These are phyloP conservation scores for Liparis tanakae DNA, from an alignment of 2,797 vertebrate genomes.

Conservation along the genomic window DNA sequence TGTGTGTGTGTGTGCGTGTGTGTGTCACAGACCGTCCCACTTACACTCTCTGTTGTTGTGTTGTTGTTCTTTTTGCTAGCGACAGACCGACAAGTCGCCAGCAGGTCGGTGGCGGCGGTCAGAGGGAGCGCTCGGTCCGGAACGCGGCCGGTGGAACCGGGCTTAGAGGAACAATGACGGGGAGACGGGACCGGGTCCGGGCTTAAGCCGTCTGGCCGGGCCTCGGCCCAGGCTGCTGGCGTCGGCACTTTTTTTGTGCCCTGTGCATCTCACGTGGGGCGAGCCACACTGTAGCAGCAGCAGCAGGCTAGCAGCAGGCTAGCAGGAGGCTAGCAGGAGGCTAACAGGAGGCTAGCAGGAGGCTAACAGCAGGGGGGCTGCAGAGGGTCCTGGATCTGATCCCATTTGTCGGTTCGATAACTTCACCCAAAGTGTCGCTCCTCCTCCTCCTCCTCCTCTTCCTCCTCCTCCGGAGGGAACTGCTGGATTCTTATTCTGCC, in stretches of 20 bases:
- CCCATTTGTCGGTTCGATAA: slow-evolving; percentile 66
- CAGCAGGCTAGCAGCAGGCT: slow-evolving; percentile 36
- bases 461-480: slow-evolving; percentile 27
- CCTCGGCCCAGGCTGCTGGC: slow-evolving; percentile 67
- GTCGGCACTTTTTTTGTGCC: slow-evolving; percentile 70
- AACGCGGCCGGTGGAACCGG: slow-evolving; percentile 54
- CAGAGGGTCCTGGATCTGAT: slow-evolving; percentile 59
- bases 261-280: slow-evolving; percentile 60
- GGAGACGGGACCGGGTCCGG: slow-evolving; percentile 63
- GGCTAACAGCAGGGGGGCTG: slow-evolving; percentile 44
- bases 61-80: slow-evolving; percentile 45
- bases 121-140: slow-evolving; percentile 49
- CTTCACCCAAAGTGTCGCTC: slow-evolving; percentile 43
- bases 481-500: slow-evolving; percentile 34
- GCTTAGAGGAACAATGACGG: slow-evolving; percentile 62
- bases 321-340: slow-evolving; percentile 36
- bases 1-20: slow-evolving; percentile 3
- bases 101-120: slow-evolving; percentile 58
- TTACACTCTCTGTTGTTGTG: slow-evolving; percentile 32
- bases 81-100: slow-evolving; percentile 48
- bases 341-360: too few species aligned
- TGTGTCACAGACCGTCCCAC: slow-evolving; percentile 28
- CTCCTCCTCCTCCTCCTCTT: neutral
- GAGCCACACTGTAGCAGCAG: slow-evolving; percentile 39
- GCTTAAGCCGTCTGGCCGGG: slow-evolving; percentile 68